Percentiles rank a stretch among this genome's conserved stretches.
These are phyloP conservation scores for Amphipyra berbera DNA, from an alignment of 2,888 invertebrate species.

Conservation along the genomic window DNA sequence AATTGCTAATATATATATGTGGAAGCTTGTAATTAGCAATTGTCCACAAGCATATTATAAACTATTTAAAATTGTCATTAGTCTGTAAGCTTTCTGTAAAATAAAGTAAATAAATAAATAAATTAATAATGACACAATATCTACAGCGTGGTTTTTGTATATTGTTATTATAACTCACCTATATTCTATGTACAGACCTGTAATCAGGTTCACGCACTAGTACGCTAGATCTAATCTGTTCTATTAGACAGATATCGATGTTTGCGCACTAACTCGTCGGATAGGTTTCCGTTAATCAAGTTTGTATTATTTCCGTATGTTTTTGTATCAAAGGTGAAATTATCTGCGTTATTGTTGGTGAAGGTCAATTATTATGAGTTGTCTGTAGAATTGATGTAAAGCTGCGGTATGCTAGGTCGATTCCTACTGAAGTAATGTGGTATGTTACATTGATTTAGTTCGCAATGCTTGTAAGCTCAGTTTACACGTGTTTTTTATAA, in stretches of 20 bases:
- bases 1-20: no score
- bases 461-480: not conserved
- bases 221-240: conserved; percentile 21
- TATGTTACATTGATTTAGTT: not conserved
- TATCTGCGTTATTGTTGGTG: not conserved
- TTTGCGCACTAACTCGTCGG: conserved; percentile 2
- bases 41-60: no score
- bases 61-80: no score
- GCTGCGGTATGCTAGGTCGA: not conserved
- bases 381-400: not conserved
- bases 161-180: not conserved
- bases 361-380: not conserved
- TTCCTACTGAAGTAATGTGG: not conserved
- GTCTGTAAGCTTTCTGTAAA: no score
- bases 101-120: no score
- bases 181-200: not conserved
- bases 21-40: no score
- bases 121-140: no score
- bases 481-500: not conserved
- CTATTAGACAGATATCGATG: conserved; percentile 35
- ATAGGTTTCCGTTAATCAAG: conserved; percentile 10
- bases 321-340: conserved; percentile 1
- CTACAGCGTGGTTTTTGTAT: no score
- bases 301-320: not conserved
- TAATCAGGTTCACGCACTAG: conserved; percentile 21